These are phyloP conservation scores for Pseudomugil tenellus DNA, from an alignment of 2,797 vertebrate genomes.

Conservation along the genomic window DNA sequence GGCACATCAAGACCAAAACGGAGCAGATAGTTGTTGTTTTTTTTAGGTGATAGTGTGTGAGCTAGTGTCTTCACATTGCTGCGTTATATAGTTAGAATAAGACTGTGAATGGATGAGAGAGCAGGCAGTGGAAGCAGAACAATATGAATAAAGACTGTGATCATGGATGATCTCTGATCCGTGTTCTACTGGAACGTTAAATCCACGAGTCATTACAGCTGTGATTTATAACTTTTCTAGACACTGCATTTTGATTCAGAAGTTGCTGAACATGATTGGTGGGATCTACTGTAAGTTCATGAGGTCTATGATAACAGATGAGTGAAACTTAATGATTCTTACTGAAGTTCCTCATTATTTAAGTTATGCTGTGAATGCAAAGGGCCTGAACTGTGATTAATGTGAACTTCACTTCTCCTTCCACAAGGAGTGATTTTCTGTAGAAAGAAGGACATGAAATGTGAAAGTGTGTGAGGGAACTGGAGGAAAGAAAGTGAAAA, in stretches of 20 bases:
- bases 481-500: constrained; percentile 44
- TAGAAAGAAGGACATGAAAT: constrained; percentile 65
- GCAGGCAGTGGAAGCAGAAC: constrained; percentile 30
- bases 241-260: constrained; percentile 42
- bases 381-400: constrained; percentile 63
- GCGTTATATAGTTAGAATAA: constrained; percentile 51
- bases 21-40: constrained; percentile 13
- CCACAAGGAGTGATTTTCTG: constrained; percentile 61
- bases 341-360: constrained; percentile 62
- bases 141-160: constrained; percentile 37
- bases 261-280: constrained; percentile 54
- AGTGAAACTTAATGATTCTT: constrained; percentile 55
- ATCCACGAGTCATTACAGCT: constrained; percentile 31
- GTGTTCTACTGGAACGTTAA: constrained; percentile 36
- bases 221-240: constrained; percentile 45
- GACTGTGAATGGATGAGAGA: constrained; percentile 22
- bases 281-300: constrained; percentile 40
- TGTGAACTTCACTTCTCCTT: constrained; percentile 67
- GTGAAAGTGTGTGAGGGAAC: constrained; percentile 64
- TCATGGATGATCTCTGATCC: constrained; percentile 46
- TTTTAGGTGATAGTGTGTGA: constrained; percentile 26
- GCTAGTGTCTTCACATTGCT: constrained; percentile 36
- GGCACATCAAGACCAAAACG: constrained; percentile 7
- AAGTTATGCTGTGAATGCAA: constrained; percentile 61
- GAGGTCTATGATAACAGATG: constrained; percentile 48